These are phyloP conservation scores for Crocallis elinguaria DNA, from an alignment of 2,888 invertebrate genomes.

Conservation along the genomic window DNA sequence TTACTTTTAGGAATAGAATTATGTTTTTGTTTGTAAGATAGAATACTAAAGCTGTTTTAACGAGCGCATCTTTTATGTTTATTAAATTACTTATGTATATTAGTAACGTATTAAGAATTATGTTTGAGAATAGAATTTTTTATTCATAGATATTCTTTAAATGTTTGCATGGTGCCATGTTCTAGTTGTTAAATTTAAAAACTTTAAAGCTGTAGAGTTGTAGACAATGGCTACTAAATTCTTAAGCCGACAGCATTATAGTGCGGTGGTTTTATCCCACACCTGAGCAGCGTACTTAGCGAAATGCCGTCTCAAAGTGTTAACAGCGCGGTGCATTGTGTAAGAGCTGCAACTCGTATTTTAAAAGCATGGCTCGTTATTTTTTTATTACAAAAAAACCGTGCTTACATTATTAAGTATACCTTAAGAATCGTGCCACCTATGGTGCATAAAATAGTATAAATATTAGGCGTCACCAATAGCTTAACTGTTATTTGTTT, in stretches of 20 bases:
- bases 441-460: too few species aligned
- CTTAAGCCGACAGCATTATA: conserved; percentile 9
- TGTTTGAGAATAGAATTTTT: too few species aligned
- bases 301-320: conserved; percentile 21
- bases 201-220: not conserved
- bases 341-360: conserved; percentile 26
- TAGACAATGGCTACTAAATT: conserved; percentile 9
- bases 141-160: too few species aligned
- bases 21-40: conserved; percentile 5
- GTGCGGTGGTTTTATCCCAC: conserved; percentile 20
- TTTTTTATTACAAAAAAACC: not conserved
- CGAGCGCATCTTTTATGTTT: not conserved
- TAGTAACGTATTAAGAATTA: not conserved
- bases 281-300: conserved; percentile 35
- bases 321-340: conserved; percentile 27
- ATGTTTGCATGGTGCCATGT: not conserved
- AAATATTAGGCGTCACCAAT: too few species aligned
- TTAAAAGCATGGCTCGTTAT: conserved; percentile 28
- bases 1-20: not conserved
- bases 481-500: not conserved
- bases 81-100: not conserved
- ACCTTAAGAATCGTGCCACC: too few species aligned
- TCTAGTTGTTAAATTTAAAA: too few species aligned
- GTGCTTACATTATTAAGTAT: too few species aligned
- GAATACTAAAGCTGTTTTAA: conserved; percentile 1